Percentiles rank a stretch among this genome's conserved stretches.
phyloP scores from a whole-genome alignment of 2,113 vertebrate genomes.

The Micronisus gabar region DNA sequence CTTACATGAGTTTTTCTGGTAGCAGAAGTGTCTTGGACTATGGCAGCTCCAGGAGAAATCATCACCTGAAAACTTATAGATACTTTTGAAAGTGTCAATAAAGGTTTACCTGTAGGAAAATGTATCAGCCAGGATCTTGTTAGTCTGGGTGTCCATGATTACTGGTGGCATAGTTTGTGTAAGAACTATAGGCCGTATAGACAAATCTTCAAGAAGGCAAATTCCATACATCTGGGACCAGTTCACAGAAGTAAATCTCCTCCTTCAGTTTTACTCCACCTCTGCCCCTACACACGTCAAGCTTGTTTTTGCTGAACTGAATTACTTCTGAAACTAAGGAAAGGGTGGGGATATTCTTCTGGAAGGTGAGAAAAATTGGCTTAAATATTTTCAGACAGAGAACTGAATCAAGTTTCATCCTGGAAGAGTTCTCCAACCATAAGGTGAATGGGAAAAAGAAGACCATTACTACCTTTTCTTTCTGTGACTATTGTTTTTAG shows the following conservation, averaged over 20 bases:
- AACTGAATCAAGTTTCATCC: background rate
- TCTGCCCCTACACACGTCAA: background rate
- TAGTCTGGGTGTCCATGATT: background rate
- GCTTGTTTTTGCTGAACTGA: background rate
- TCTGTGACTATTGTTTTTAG: background rate
- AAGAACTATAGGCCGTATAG: background rate
- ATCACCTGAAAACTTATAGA: background rate
- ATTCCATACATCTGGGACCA: background rate
- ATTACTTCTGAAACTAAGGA: background rate
- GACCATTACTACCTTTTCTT: background rate
- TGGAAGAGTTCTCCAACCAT: background rate
- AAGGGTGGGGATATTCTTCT: background rate
- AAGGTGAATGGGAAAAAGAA: background rate
- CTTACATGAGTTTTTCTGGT: background rate
- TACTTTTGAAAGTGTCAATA: background rate
- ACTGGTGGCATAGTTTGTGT: background rate
- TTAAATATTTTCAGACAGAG: background rate
- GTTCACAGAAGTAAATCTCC: background rate
- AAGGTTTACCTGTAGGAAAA: background rate
- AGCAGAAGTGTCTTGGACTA: background rate
- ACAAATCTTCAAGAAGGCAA: background rate
- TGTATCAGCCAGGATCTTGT: background rate
- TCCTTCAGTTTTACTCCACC: background rate
- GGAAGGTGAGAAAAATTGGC: background rate
- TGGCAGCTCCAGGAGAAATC: background rate